Percentiles rank a stretch among this genome's conserved stretches.
Evolutionary conservation across 2,797 vertebrate genomes (phyloP).

Genomic region (Sebastes nivosus): DNA sequence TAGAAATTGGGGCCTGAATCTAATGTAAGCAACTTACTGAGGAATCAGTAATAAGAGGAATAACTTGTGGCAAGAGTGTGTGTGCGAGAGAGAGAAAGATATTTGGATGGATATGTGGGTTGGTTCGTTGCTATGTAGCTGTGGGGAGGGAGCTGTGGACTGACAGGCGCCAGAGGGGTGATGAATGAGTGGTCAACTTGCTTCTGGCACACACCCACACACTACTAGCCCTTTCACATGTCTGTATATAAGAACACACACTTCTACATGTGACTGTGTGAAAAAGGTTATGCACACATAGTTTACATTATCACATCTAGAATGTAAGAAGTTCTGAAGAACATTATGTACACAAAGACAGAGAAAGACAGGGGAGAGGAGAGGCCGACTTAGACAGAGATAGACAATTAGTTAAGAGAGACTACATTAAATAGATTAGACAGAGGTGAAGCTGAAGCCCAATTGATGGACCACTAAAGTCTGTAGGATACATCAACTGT

Average conservation of each 20-base stretch:
- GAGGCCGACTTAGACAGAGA: no score
- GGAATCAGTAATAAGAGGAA: neutral
- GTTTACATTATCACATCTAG: no score
- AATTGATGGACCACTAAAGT: no score
- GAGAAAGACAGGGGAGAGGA: no score
- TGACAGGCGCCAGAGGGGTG: slow-evolving; percentile 2
- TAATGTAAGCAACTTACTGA: neutral
- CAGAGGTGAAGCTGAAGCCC: no score
- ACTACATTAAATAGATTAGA: no score
- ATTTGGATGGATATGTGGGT: neutral
- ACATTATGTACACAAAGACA: no score
- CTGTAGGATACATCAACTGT: no score
- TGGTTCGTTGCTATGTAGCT: neutral
- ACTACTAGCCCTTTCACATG: neutral
- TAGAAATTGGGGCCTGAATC: neutral
- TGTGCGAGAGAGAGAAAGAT: neutral
- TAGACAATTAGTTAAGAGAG: no score
- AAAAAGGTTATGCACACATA: neutral
- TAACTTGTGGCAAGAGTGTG: neutral
- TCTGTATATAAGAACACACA: neutral
- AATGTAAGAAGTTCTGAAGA: no score
- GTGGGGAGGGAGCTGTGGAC: neutral
- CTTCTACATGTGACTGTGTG: neutral
- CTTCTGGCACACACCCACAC: neutral
- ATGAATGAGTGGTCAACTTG: slow-evolving; percentile 26